Base-by-base conservation (phyloP, 2,888 invertebrate species). In the Mimumesa dahlbomi region DNA sequence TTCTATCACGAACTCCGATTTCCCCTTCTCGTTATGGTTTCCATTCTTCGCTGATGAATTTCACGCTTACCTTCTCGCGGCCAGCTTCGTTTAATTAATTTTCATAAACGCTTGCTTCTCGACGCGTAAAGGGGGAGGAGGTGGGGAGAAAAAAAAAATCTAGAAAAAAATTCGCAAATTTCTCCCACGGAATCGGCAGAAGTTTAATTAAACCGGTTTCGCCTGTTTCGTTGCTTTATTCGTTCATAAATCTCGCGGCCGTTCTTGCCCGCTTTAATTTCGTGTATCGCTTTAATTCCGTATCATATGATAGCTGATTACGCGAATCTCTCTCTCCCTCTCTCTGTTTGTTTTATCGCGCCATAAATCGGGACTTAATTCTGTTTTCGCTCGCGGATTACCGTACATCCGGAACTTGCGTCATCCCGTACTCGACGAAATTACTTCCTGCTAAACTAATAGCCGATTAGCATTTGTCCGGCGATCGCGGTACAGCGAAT, bases 71-170 rank as follows among this genome's bases (percentile, higher is more conserved):
- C n/a, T n/a, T n/a, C n/a, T n/a, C n/a, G n/a, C n/a, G n/a, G n/a
- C n/a, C n/a, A n/a, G n/a, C n/a, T n/a, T 49, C 54, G 42, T 67
- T 67, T 63, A 63, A 63, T 56, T 67, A 63, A 63, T 54, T 45
- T 16, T 29, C 11, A 19, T 7, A 25, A 14, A 25, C 2, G 45
- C 13, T n/a, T n/a, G n/a, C n/a, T n/a, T n/a, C n/a, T n/a, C n/a
- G n/a, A n/a, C n/a, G n/a, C n/a, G n/a, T n/a, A n/a, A n/a, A n/a
- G n/a, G n/a, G n/a, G n/a, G n/a, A n/a, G n/a, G n/a, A n/a, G n/a
- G n/a, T n/a, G n/a, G n/a, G n/a, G n/a, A n/a, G n/a, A n/a, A n/a
- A n/a, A n/a, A n/a, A n/a, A n/a, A n/a, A n/a, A n/a, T n/a, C n/a
- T n/a, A n/a, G n/a, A n/a, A n/a, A n/a, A n/a, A n/a, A n/a, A n/a